Evolutionary conservation across 2,113 vertebrate species (phyloP), one percentile per base, ranked within the genome.

Genomic region (Naja naja): DNA sequence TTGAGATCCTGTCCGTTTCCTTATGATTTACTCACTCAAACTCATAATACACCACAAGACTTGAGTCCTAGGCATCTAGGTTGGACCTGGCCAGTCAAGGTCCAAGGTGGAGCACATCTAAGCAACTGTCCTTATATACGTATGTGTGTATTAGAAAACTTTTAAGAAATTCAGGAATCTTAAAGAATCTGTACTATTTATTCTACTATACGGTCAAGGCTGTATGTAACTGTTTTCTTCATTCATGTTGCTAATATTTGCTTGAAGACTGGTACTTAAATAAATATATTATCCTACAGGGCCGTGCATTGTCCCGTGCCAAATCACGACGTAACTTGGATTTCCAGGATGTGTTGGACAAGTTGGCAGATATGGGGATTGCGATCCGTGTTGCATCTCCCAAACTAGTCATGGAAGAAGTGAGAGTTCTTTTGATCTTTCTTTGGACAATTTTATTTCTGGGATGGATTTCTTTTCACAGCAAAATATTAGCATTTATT

Each of bases 321-420:
- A 99, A 99, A 96, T 99, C 99, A 47, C 98, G 99, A 39, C 98
- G 99, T 89, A 99, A 99, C 94, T 97, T 99, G 96, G 99, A 99
- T 97, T 99, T 99, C 97, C 99, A 99, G 97, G 99, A 99, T 1
- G 99, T 99, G 22, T 96, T 99, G 95, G 99, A 99, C 97, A 99
- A 99, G 95, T 96, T 99, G 96, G 99, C 99, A 27, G 99, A 99
- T 94, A 98, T 97, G 98, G 99, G 99, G 69, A 99, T 99, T 91
- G 98, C 99, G 88, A 99, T 99, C 94, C 98, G 99, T 16, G 99
- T 99, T 91, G 99, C 99, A 10, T 99, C 99, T 0, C 99, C 99
- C 39, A 99, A 99, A 95, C 98, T 99, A 93, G 99, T 99, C 74
- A 99, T 99, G 99, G 99, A 99, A 96, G 99, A 99, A 98, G 99